Conservation (phyloP, 2,797 vertebrate genomes). For the Brachyrhaphis roseni region DNA sequence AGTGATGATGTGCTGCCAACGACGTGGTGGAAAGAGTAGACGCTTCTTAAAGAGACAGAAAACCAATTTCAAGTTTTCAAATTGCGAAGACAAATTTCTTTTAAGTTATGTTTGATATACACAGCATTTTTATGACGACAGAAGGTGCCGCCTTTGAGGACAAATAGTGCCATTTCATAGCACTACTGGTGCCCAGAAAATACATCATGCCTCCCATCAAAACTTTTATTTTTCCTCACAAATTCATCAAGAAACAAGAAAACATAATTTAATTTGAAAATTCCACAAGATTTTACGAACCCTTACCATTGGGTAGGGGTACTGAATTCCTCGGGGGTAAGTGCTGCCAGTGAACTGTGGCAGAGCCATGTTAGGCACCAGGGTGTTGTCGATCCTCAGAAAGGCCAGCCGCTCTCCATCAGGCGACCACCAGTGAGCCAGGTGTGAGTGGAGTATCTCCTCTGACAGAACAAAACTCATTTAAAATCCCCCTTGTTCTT, state of each 20-base stretch:
- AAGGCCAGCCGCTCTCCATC: constrained; percentile 94
- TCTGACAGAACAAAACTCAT: constrained; percentile 72
- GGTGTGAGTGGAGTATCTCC: constrained; percentile 89
- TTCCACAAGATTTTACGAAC: background rate
- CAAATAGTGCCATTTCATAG: too few relatives aligned
- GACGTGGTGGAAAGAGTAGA: too few relatives aligned
- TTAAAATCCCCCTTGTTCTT: background rate
- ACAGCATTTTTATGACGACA: too few relatives aligned
- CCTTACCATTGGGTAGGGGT: constrained; percentile 84
- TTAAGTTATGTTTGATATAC: too few relatives aligned
- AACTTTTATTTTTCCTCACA: background rate
- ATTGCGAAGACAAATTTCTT: too few relatives aligned
- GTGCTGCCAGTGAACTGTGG: constrained; percentile 90
- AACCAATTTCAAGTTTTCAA: too few relatives aligned
- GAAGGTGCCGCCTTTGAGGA: too few relatives aligned
- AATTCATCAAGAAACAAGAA: background rate
- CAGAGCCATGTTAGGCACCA: constrained; percentile 92
- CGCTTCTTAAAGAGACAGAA: too few relatives aligned
- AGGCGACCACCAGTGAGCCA: constrained; percentile 98
- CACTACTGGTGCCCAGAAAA: too few relatives aligned
- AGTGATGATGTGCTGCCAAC: too few relatives aligned
- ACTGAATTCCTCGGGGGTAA: constrained; percentile 90
- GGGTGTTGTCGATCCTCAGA: constrained; percentile 90
- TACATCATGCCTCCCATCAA: too few relatives aligned
- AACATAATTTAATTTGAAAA: background rate